These are phyloP conservation scores for Diploptera punctata DNA, from an alignment of 2,888 invertebrate genomes.

Conservation along the genomic window DNA sequence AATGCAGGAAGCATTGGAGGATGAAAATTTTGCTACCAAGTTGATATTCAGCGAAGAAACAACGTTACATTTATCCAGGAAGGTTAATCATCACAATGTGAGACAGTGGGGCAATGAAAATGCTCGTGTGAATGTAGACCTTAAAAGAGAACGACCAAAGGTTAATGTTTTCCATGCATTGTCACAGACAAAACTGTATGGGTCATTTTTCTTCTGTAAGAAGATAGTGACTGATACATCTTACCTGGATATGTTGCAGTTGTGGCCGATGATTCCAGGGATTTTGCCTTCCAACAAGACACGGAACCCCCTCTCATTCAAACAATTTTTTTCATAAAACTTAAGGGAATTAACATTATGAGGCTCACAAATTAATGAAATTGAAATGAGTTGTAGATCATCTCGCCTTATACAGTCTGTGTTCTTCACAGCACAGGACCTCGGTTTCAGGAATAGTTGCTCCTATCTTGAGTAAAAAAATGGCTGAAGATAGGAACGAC, in stretches of 20 bases:
- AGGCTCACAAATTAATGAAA: too few species aligned
- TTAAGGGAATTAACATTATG: too few species aligned
- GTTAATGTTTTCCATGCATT: not conserved
- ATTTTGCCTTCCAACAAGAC: slow-evolving; percentile 17
- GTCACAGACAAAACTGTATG: slow-evolving; percentile 14
- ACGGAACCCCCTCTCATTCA: not conserved
- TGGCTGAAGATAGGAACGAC: too few species aligned
- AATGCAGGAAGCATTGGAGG: slow-evolving; percentile 7
- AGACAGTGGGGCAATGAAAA: not conserved
- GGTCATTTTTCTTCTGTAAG: not conserved
- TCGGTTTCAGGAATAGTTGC: too few species aligned
- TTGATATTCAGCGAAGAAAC: not conserved
- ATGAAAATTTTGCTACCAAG: slow-evolving; percentile 2
- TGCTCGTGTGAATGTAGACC: not conserved
- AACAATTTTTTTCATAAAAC: too few species aligned
- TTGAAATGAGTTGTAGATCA: too few species aligned
- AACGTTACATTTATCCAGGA: not conserved
- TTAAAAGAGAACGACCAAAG: not conserved
- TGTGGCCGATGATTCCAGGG: not conserved
- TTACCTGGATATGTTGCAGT: slow-evolving; percentile 4
- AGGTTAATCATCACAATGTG: slow-evolving; percentile 4
- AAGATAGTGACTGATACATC: not conserved
- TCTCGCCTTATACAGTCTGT: too few species aligned
- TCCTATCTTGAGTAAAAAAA: too few species aligned
- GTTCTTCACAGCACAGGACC: too few species aligned